Evolutionary conservation across 2,888 invertebrate genomes (phyloP), one percentile per base, ranked within the genome.

Genomic region (Heteromurus nitidus): DNA sequence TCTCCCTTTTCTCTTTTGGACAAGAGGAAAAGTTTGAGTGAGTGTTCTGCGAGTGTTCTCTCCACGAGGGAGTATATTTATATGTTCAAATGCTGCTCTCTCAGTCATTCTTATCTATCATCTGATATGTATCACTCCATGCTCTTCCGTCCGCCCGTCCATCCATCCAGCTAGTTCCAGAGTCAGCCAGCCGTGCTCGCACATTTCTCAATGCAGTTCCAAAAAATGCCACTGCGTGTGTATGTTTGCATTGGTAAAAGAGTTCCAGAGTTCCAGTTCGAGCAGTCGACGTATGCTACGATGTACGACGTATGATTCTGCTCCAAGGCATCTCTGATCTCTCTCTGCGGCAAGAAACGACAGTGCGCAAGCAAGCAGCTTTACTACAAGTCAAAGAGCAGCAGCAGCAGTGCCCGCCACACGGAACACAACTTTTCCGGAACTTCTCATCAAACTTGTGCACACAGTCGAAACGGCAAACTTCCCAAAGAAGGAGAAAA

Each of bases 111-210:
- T 58, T 75, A 75, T 75, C 75, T 44, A 5, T 31, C 55, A 75
- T 74, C 65, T 55, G 74, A 74, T 74, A 65, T 22, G 58, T 7
- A 67, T 55, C 75, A 44, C 36, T 44, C 36, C 68, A 58, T 42
- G 16, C 58, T 36, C 67, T 55, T 55, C 77, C 77, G 55, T 76
- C 47, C 47, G 31, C 58, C 60, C 24, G 58, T 77, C 62, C 62
- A 69, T 62, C 69, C 26, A 22, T 26, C 36, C n/a, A 47, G 47
- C 7, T 13, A 13, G 36, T 5, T 36, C 13, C 36, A 47, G 16
- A 47, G n/a, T 47, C n/a, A n/a, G n/a, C n/a, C n/a, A n/a, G n/a
- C n/a, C n/a, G n/a, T n/a, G n/a, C n/a, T n/a, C n/a, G n/a, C n/a
- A n/a, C n/a, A n/a, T n/a, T n/a, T n/a, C n/a, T n/a, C n/a, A n/a